A percentile compares a stretch with the other conserved stretches of the same genome.
Conservation (phyloP, 1,140 invertebrate species). For the Apolygus lucorum region DNA sequence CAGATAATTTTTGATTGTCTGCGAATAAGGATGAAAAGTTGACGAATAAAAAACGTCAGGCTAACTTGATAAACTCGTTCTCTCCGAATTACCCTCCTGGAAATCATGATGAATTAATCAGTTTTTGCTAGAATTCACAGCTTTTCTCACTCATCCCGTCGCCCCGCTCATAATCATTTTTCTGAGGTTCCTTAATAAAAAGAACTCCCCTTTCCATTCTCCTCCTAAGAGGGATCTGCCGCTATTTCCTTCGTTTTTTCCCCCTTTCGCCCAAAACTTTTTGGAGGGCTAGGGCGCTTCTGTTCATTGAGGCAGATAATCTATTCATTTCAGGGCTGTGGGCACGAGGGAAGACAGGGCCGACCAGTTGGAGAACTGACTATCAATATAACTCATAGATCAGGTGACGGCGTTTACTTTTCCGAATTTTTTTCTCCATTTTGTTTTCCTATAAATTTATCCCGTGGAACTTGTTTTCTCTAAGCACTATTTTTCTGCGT, state of each 20-base stretch:
- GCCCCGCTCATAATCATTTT: background rate
- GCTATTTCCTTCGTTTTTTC: background rate
- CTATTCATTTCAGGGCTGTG: background rate
- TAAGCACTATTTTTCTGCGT: no score
- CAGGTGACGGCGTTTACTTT: no score
- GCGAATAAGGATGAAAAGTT: no score
- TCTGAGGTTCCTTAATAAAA: background rate
- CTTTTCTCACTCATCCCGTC: background rate
- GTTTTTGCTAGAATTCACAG: background rate
- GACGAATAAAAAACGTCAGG: no score
- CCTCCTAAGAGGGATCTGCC: background rate
- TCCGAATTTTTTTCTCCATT: no score
- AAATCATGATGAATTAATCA: background rate
- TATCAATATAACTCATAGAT: no score
- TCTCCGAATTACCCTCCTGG: no score
- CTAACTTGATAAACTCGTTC: no score
- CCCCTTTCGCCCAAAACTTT: background rate
- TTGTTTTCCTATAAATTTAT: no score
- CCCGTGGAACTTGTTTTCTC: no score
- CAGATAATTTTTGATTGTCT: no score
- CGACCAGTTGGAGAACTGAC: no score
- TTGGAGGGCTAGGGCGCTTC: background rate
- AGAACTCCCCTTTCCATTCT: background rate
- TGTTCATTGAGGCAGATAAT: background rate
- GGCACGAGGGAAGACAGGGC: background rate